A percentile compares a stretch with the other conserved stretches of the same genome.
phyloP scores from a whole-genome alignment of 2,113 vertebrate genomes.

The Centropus bengalensis region DNA sequence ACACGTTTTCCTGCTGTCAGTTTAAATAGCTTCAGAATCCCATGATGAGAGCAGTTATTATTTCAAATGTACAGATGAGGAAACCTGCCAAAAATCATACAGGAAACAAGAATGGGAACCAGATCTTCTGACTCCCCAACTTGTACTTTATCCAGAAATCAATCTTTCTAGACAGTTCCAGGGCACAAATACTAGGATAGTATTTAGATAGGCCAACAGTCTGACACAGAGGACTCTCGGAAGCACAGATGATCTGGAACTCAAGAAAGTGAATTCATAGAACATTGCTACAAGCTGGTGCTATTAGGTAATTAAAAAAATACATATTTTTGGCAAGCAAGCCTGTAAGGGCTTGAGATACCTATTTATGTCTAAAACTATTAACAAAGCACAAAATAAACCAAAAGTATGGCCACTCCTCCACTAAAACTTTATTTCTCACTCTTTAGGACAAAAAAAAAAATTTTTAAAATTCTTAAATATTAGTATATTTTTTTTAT shows the following conservation, averaged over 20 bases:
- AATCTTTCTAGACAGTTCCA: slow-evolving; percentile 38
- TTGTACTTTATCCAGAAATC: slow-evolving; percentile 22
- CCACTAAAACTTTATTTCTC: background rate
- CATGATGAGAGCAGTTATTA: slow-evolving; percentile 34
- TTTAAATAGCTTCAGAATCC: slow-evolving; percentile 31
- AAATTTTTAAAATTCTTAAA: too few relatives aligned
- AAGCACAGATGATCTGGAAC: background rate
- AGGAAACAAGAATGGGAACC: slow-evolving; percentile 60
- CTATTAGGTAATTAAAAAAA: background rate
- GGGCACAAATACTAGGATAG: background rate
- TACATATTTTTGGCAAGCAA: background rate
- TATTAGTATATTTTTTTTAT: background rate
- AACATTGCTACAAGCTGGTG: background rate
- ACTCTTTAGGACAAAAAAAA: background rate
- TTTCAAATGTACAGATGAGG: slow-evolving; percentile 41
- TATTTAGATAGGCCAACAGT: background rate
- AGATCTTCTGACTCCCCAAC: slow-evolving; percentile 11
- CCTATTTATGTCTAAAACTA: background rate
- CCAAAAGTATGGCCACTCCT: background rate
- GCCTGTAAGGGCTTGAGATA: background rate
- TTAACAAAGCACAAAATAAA: background rate
- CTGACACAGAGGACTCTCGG: background rate
- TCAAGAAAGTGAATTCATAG: background rate
- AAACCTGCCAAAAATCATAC: slow-evolving; percentile 44
- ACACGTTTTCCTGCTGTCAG: slow-evolving; percentile 50